Evolutionary conservation across 37 sponge, comb jelly and placozoan species (phyloP).

Genomic region (Theonella swinhoei): DNA sequence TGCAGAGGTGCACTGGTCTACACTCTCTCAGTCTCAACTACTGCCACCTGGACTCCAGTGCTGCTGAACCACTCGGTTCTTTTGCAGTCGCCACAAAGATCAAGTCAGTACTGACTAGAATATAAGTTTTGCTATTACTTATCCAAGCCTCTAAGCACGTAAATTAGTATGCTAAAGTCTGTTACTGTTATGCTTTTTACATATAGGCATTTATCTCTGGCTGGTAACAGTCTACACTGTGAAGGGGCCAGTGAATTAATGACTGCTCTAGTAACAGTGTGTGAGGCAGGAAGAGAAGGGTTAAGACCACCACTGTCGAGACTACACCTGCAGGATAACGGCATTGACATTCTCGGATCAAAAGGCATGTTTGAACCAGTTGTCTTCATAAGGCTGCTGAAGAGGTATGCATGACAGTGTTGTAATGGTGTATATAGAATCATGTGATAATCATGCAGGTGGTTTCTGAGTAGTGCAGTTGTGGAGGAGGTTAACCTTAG

Average conservation of each 20-base stretch:
- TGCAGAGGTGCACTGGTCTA: slow-evolving; percentile 7
- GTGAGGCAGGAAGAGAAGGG: slow-evolving; percentile 9
- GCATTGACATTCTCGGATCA: slow-evolving; percentile 26
- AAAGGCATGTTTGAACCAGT: slow-evolving; percentile 36
- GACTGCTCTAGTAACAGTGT: slow-evolving; percentile 21
- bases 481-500: slow-evolving; percentile 64
- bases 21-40: slow-evolving; percentile 63
- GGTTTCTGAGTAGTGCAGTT: slow-evolving; percentile 33
- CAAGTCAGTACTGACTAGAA: slow-evolving; percentile 19
- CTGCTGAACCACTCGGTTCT: slow-evolving; percentile 56
- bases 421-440: slow-evolving; percentile 20
- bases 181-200: background rate
- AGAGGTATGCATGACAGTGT: slow-evolving; percentile 39
- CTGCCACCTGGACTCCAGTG: slow-evolving; percentile 41
- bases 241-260: slow-evolving; percentile 53
- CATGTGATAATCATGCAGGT: slow-evolving; percentile 23
- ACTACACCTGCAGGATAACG: slow-evolving; percentile 62
- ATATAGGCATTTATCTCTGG: slow-evolving; percentile 48
- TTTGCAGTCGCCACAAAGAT: slow-evolving; percentile 32
- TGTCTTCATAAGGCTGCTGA: slow-evolving; percentile 12
- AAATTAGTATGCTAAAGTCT: background rate
- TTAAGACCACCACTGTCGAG: slow-evolving; percentile 43
- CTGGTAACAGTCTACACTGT: slow-evolving; percentile 53
- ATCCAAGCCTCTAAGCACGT: too few species aligned
- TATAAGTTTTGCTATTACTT: background rate